Percentiles rank a stretch among this genome's conserved stretches.
phyloP scores from a whole-genome alignment of 2,888 invertebrate species.

The Conops quadrifasciatus region DNA sequence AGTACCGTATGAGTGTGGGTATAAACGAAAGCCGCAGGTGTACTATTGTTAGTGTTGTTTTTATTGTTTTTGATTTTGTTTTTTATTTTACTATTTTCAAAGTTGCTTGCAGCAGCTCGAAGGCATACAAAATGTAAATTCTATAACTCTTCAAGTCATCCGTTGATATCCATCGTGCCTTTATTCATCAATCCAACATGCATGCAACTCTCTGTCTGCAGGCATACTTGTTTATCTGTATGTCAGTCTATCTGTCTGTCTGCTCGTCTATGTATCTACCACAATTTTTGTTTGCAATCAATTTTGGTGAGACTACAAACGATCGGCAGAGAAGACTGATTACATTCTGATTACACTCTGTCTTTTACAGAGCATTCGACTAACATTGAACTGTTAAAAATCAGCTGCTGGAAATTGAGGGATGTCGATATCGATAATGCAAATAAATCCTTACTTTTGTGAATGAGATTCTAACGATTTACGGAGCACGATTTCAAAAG shows the following conservation, averaged over 20 bases:
- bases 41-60: constrained; percentile 5
- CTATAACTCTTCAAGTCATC: too few relatives aligned
- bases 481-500: too few relatives aligned
- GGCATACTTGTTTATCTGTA: constrained; percentile 28
- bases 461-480: too few relatives aligned
- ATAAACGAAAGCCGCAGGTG: neutral
- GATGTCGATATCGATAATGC: too few relatives aligned
- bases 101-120: constrained; percentile 22
- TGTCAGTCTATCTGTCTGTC: neutral
- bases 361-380: too few relatives aligned
- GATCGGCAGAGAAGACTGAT: too few relatives aligned
- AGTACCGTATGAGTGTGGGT: neutral
- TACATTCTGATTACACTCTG: too few relatives aligned
- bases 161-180: too few relatives aligned
- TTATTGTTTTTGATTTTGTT: neutral
- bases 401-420: too few relatives aligned
- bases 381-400: too few relatives aligned
- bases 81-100: neutral
- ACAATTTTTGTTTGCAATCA: neutral
- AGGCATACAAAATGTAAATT: constrained; percentile 9
- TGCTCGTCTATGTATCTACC: neutral
- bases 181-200: too few relatives aligned
- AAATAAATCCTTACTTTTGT: too few relatives aligned
- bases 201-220: constrained; percentile 36
- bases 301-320: neutral